These are phyloP conservation scores for Phengaris alcon DNA, from an alignment of 2,888 invertebrate species.

Conservation along the genomic window DNA sequence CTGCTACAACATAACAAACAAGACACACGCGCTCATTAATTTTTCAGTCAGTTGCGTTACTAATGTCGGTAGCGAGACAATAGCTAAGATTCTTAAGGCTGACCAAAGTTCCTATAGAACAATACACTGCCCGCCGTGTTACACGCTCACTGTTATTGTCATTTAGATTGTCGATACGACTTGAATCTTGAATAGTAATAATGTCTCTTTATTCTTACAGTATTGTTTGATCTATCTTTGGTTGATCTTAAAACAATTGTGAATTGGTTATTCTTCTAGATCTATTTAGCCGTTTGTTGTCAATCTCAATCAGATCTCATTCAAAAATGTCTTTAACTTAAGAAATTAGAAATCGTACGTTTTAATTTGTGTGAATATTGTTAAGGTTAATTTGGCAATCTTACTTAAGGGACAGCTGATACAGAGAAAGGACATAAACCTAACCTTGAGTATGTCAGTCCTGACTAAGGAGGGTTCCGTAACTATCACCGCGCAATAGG, in stretches of 20 bases:
- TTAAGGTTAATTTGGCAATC: too few relatives aligned
- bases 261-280: background rate
- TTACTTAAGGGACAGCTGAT: too few relatives aligned
- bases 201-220: background rate
- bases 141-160: slow-evolving; percentile 60
- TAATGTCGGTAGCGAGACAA: slow-evolving; percentile 55
- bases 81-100: slow-evolving; percentile 46
- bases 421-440: too few relatives aligned
- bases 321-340: background rate
- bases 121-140: slow-evolving; percentile 56
- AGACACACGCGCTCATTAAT: slow-evolving; percentile 67
- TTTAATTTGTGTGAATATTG: too few relatives aligned
- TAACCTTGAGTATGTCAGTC: too few relatives aligned
- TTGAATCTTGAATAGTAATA: slow-evolving; percentile 22
- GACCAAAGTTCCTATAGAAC: slow-evolving; percentile 47
- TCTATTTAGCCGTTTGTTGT: background rate
- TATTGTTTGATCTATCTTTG: slow-evolving; percentile 18
- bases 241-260: slow-evolving; percentile 6
- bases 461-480: too few relatives aligned
- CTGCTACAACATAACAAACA: slow-evolving; percentile 38
- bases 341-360: too few relatives aligned
- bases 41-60: slow-evolving; percentile 48
- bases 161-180: slow-evolving; percentile 59
- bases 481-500: too few relatives aligned
- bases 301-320: background rate